A percentile compares a stretch with the other conserved stretches of the same genome.
phyloP scores from a whole-genome alignment of 2,888 invertebrate species.

The Nasonia oneida region DNA sequence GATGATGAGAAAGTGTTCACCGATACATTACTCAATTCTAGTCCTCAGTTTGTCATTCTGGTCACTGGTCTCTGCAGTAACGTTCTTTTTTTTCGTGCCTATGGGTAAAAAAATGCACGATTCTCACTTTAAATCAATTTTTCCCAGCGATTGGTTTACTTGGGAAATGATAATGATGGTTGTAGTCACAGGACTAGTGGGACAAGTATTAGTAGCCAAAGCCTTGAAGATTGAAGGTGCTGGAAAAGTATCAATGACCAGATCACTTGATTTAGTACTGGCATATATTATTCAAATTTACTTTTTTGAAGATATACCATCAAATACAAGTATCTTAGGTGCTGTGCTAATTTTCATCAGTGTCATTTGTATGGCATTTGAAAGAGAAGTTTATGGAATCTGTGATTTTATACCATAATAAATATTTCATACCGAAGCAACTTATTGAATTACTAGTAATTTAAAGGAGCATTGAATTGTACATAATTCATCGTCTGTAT shows the following conservation, averaged over 20 bases:
- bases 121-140: slow-evolving; percentile 39
- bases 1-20: slow-evolving; percentile 79
- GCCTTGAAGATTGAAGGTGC: slow-evolving; percentile 79
- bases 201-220: slow-evolving; percentile 79
- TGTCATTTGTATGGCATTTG: slow-evolving; percentile 79
- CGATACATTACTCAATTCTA: slow-evolving; percentile 79
- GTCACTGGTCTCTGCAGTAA: slow-evolving; percentile 75
- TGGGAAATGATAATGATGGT: slow-evolving; percentile 74
- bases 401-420: slow-evolving; percentile 76
- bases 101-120: slow-evolving; percentile 58
- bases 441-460: neutral
- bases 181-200: slow-evolving; percentile 76
- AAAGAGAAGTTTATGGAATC: slow-evolving; percentile 76
- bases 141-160: slow-evolving; percentile 72
- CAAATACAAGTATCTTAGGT: slow-evolving; percentile 76
- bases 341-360: slow-evolving; percentile 77
- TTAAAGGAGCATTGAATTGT: slow-evolving; percentile 11
- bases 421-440: slow-evolving; percentile 8
- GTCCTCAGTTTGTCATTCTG: slow-evolving; percentile 78
- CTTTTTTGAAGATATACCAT: slow-evolving; percentile 78
- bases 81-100: slow-evolving; percentile 72
- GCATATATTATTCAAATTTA: slow-evolving; percentile 79
- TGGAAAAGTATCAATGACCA: slow-evolving; percentile 79
- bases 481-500: slow-evolving; percentile 17
- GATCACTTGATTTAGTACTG: slow-evolving; percentile 79